These are phyloP conservation scores for Cyaniris semiargus DNA, from an alignment of 2,888 invertebrate genomes.

Conservation along the genomic window DNA sequence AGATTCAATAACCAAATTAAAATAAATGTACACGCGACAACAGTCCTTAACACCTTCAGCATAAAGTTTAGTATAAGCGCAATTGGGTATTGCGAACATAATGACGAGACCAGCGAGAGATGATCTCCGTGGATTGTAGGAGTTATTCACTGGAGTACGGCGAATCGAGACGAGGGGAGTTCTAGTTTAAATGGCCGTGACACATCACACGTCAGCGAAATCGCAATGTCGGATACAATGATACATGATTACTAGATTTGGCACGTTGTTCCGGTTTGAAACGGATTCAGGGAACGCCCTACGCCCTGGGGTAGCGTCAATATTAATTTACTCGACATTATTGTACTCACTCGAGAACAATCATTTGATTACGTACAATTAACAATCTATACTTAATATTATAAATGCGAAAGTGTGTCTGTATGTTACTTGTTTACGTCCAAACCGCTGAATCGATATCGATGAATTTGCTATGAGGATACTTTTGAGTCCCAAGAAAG, in stretches of 20 bases:
- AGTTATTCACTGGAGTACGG: constrained; percentile 30
- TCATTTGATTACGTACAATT: too few species aligned
- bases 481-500: too few species aligned
- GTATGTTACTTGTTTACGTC: too few species aligned
- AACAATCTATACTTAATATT: too few species aligned
- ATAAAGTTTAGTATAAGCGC: constrained; percentile 42
- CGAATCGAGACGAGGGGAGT: constrained; percentile 41
- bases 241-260: constrained; percentile 7
- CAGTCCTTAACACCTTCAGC: constrained; percentile 41
- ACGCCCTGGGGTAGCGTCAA: background rate
- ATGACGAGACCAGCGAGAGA: constrained; percentile 49
- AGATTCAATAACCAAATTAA: constrained; percentile 43
- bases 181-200: constrained; percentile 53
- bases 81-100: constrained; percentile 46
- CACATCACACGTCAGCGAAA: constrained; percentile 70
- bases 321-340: background rate
- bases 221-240: constrained; percentile 55
- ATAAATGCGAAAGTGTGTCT: too few species aligned
- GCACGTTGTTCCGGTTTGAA: background rate
- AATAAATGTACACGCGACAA: constrained; percentile 41
- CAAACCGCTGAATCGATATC: too few species aligned
- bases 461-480: too few species aligned
- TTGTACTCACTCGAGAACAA: too few species aligned
- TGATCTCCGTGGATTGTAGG: constrained; percentile 48
- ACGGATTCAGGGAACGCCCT: background rate